These are phyloP conservation scores for Pocillopora meandrina DNA, from an alignment of 92 coral and sea anemone species.

Conservation along the genomic window DNA sequence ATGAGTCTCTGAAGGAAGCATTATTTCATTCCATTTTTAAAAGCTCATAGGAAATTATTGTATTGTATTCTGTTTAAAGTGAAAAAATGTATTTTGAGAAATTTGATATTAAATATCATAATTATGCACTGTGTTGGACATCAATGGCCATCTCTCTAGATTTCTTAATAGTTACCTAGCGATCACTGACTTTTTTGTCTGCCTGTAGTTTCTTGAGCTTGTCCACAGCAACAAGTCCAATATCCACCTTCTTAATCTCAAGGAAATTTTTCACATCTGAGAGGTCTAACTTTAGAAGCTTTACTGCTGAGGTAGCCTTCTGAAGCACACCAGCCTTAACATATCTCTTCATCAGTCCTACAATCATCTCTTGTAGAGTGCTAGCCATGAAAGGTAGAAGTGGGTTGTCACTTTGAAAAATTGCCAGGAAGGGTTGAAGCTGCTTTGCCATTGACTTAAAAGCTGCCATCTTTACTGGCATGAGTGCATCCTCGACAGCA, in stretches of 20 bases:
- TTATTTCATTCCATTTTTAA: not conserved
- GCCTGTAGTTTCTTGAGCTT: slow-evolving; percentile 43
- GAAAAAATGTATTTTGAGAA: not conserved
- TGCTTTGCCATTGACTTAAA: slow-evolving; percentile 49
- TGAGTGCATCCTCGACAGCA: slow-evolving; percentile 36
- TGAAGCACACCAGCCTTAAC: not conserved
- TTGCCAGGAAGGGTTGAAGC: slow-evolving; percentile 30
- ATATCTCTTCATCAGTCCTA: slow-evolving; percentile 10
- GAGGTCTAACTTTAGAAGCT: not conserved
- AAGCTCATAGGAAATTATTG: not conserved
- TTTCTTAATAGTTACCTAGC: too few relatives aligned
- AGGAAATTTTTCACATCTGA: not conserved
- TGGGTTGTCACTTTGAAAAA: slow-evolving; percentile 49
- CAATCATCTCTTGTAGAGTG: slow-evolving; percentile 48
- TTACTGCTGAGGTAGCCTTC: slow-evolving; percentile 2
- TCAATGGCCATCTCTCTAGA: not conserved
- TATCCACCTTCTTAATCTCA: not conserved
- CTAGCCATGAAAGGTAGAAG: slow-evolving; percentile 55
- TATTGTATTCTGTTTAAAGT: not conserved
- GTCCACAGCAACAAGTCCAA: slow-evolving; percentile 23
- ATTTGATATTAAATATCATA: not conserved
- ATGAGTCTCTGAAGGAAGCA: not conserved
- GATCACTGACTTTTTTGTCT: slow-evolving; percentile 32
- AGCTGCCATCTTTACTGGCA: slow-evolving; percentile 44
- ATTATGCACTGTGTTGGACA: not conserved